Percentiles rank a stretch among this genome's conserved stretches.
phyloP scores from a whole-genome alignment of 2,888 invertebrate genomes.

The Danaus chrysippus region DNA sequence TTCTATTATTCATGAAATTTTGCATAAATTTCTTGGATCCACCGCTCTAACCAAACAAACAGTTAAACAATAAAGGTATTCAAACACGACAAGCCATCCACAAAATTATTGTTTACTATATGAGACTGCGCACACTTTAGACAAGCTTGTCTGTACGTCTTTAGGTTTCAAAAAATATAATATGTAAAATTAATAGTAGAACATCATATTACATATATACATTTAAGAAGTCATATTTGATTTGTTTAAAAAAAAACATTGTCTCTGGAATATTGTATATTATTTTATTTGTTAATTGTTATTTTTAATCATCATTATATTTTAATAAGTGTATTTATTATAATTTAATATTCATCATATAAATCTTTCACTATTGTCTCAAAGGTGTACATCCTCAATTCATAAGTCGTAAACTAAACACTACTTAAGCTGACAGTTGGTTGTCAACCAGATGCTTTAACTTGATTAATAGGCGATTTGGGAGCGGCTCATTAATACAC shows the following conservation, averaged over 20 bases:
- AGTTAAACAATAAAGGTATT: conserved; percentile 60
- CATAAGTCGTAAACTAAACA: conserved; percentile 63
- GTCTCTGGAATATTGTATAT: too few species aligned
- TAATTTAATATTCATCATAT: neutral
- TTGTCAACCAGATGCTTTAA: conserved; percentile 75
- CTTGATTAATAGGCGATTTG: conserved; percentile 76
- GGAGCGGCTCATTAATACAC: conserved; percentile 67
- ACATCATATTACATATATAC: too few species aligned
- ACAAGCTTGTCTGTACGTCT: conserved; percentile 10
- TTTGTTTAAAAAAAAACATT: too few species aligned
- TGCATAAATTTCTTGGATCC: conserved; percentile 29
- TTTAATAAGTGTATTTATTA: neutral
- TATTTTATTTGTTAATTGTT: too few species aligned
- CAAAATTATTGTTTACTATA: conserved; percentile 63
- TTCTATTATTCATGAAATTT: conserved; percentile 19
- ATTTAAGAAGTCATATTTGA: too few species aligned
- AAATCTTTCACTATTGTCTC: conserved; percentile 6
- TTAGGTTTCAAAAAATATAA: neutral
- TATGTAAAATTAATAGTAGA: too few species aligned
- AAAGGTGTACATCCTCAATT: conserved; percentile 15
- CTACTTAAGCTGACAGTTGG: conserved; percentile 73
- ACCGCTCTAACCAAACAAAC: conserved; percentile 58
- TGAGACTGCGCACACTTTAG: conserved; percentile 23
- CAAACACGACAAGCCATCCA: conserved; percentile 56
- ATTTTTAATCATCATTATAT: neutral